These are phyloP conservation scores for Muscina levida DNA, from an alignment of 2,888 invertebrate genomes.

Conservation along the genomic window DNA sequence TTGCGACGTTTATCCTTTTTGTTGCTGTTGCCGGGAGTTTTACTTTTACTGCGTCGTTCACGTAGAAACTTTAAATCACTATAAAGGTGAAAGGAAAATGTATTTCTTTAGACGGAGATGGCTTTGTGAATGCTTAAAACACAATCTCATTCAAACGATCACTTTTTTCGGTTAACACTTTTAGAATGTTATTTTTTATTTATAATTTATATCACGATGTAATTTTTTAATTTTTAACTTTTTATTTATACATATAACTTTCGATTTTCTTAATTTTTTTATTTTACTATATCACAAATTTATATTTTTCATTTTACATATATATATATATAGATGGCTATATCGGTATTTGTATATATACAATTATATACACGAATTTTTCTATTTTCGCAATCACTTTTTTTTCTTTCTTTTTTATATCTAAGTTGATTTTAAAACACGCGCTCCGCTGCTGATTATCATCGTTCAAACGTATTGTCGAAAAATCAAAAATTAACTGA, in stretches of 20 bases:
- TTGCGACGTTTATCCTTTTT: conserved; percentile 60
- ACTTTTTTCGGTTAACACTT: conserved; percentile 18
- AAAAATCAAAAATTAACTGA: conserved; percentile 69
- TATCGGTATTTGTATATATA: conserved; percentile 49
- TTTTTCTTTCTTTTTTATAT: conserved; percentile 15
- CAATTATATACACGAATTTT: conserved; percentile 39
- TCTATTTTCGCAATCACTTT: conserved; percentile 51
- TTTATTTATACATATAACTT: conserved; percentile 22
- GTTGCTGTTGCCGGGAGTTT: conserved; percentile 73
- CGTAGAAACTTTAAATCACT: conserved; percentile 68
- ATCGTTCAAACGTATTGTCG: conserved; percentile 65
- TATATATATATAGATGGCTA: conserved; percentile 23
- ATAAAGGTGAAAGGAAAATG: neutral
- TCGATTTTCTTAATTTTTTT: conserved; percentile 8
- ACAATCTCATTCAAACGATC: conserved; percentile 49
- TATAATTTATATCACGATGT: too few relatives aligned
- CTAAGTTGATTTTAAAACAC: conserved; percentile 28
- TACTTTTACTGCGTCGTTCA: conserved; percentile 68
- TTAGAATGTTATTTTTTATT: conserved; percentile 14
- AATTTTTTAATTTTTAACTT: too few relatives aligned
- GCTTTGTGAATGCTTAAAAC: neutral
- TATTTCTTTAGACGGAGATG: conserved; percentile 2
- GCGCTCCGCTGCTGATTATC: conserved; percentile 57
- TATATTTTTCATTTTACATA: conserved; percentile 3
- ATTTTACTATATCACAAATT: neutral